A percentile compares a stretch with the other conserved stretches of the same genome.
Conservation (phyloP, 1,140 invertebrate genomes). For the Drosophila lini region DNA sequence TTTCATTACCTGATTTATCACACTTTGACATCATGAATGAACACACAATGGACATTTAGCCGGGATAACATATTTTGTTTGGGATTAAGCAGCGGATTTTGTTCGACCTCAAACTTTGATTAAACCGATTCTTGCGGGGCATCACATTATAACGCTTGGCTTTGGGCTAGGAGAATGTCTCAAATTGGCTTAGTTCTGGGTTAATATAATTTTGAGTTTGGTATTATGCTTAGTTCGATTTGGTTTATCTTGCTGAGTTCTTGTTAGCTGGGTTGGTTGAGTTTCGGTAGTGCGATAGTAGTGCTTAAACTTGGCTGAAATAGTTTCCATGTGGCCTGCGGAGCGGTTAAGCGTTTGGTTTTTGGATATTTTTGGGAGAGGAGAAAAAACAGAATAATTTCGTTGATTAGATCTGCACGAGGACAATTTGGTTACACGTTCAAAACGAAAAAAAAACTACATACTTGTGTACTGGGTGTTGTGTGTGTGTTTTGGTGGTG, state of each 20-base stretch:
- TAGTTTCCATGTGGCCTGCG: slow-evolving; percentile 82
- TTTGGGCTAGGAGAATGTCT: slow-evolving; percentile 55
- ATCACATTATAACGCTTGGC: slow-evolving; percentile 63
- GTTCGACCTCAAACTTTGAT: slow-evolving; percentile 53
- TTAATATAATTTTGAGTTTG: slow-evolving; percentile 69
- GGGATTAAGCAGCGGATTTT: slow-evolving; percentile 63
- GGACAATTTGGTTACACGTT: slow-evolving; percentile 44
- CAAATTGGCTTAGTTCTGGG: slow-evolving; percentile 75
- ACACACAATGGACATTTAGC: slow-evolving; percentile 65
- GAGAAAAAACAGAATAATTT: slow-evolving; percentile 65
- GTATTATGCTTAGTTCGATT: slow-evolving; percentile 44
- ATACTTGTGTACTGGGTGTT: slow-evolving; percentile 52
- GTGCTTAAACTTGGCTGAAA: slow-evolving; percentile 73
- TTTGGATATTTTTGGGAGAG: slow-evolving; percentile 40
- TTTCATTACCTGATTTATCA: slow-evolving; percentile 62
- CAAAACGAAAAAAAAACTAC: slow-evolving; percentile 54
- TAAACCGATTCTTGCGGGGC: slow-evolving; percentile 53
- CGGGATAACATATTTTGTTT: slow-evolving; percentile 50
- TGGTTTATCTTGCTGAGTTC: slow-evolving; percentile 42
- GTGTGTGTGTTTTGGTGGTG: slow-evolving; percentile 44
- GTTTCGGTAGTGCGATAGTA: slow-evolving; percentile 43
- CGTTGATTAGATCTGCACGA: slow-evolving; percentile 65
- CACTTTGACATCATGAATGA: slow-evolving; percentile 65
- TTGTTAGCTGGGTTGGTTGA: slow-evolving; percentile 57
- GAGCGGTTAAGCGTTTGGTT: slow-evolving; percentile 64